A percentile compares a stretch with the other conserved stretches of the same genome.
Evolutionary conservation across 2,113 vertebrate genomes (phyloP).

Genomic region (Oreochromis aureus): DNA sequence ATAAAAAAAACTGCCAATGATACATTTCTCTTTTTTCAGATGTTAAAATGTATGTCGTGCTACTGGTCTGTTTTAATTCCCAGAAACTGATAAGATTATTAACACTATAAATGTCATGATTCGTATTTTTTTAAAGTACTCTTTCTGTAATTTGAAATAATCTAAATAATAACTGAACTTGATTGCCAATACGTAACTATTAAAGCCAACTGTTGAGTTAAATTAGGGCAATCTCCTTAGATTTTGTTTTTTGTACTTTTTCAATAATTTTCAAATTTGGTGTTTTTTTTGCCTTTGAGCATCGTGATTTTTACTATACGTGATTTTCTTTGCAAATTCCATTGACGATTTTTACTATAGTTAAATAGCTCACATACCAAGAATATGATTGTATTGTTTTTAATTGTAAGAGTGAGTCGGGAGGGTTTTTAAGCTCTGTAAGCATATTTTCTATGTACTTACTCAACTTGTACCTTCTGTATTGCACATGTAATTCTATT

Average conservation of each 20-base stretch:
- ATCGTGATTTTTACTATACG: not conserved
- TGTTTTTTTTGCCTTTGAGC: not conserved
- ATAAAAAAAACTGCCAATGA: not conserved
- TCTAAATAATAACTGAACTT: not conserved
- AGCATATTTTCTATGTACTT: not conserved
- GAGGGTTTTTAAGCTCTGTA: not conserved
- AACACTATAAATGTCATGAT: not conserved
- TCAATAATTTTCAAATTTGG: rapidly evolving
- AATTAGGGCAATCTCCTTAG: rapidly evolving
- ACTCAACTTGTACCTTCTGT: not conserved
- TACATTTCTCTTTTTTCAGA: not conserved
- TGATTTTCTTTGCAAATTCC: no score
- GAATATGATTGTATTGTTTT: not conserved
- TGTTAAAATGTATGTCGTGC: not conserved
- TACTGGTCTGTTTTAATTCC: not conserved
- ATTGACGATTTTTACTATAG: not conserved
- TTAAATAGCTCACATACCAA: not conserved
- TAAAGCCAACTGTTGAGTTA: not conserved
- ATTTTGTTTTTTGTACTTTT: not conserved
- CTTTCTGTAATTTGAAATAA: not conserved
- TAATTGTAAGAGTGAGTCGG: not conserved
- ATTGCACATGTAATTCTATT: not conserved
- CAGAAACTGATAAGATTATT: not conserved
- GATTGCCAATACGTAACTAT: not conserved
- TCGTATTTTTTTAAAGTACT: no score